Evolutionary conservation across 2,888 invertebrate genomes (phyloP), one percentile per base, ranked within the genome.

Genomic region (Ypsolopha sequella): DNA sequence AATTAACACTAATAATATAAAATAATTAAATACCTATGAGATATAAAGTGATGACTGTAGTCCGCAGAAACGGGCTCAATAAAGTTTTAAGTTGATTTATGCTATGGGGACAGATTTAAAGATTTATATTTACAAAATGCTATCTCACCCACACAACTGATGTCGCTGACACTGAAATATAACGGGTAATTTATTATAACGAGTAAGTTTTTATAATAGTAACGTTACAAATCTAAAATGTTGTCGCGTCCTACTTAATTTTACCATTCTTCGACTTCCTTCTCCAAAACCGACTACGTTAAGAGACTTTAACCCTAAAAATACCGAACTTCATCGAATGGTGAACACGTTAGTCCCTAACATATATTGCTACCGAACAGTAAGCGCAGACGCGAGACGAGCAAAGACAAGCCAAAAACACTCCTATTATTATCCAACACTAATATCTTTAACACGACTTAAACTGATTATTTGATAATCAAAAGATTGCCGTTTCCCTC

Each of bases 1-100:
- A 79, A 77, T 72, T 76, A 77, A 75, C 69, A 70, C 75, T 80
- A 77, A 59, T 4, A 60, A 67, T 68, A 78, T 76, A 80, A 76
- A 79, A 76, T 60, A 70, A 76, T 82, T 84, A 82, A 82, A 82
- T 82, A 85, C 81, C 85, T 85, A 85, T 84, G 85, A 86, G 85
- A 84, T 84, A 85, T 76, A 65, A 57, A 80, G 68, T 78, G 80
- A 81, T 84, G 85, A 85, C 85, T 85, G 65, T 60, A 70, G 76
- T 67, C 77, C 75, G 66, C 64, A 58, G 55, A 58, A 55, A 64
- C 68, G 74, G 73, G 66, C 73, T 65, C 54, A 59, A 55, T 24
- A 60, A 63, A 65, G 66, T 69, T 68, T 73, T 75, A 78, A 70
- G 68, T 78, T 77, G 77, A 73, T 85, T 82, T 82, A 81, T 70